Base-by-base conservation (phyloP, 2,888 invertebrate genomes). In the Mythimna vitellina region DNA sequence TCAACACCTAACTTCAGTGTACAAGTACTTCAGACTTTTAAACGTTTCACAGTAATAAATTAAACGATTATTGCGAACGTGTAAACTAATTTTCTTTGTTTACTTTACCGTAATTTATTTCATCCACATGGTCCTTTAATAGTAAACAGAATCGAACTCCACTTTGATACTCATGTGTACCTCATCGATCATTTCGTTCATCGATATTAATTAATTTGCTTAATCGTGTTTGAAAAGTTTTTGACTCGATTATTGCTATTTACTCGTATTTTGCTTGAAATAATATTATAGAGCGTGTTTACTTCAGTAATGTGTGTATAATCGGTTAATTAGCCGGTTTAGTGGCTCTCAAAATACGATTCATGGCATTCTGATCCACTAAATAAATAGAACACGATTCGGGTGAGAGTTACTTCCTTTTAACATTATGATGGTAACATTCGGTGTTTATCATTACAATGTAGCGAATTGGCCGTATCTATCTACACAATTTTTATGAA, bases 121-220 rank as follows among this genome's bases (percentile, higher is more conserved):
- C 42, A 35, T 51, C 70, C 32, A 71, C 29, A 62, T 65, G 63
- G 49, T 73, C 76, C 65, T 70, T 71, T 54, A 53, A 14, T 65
- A 49, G 70, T 65, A 80, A 71, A 67, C 69, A 73, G 42, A 71
- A 65, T 74, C 38, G 57, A 72, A 72, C 42, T 61, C 57, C 66
- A 73, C 60, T 73, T 71, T 60, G 66, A 81, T 76, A 70, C 66
- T 68, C 64, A 62, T 69, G 57, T 68, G 64, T 76, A 63, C 64
- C 65, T 65, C 68, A 78, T 81, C 75, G 66, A 84, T 81, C 65
- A 81, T 70, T 78, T 82, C 60, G 69, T 70, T 75, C 53, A 74
- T 79, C 65, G 63, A 77, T 76, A 76, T 69, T 82, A 80, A 84
- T 84, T 84, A 73, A 84, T 71, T 64, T 63, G 63, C 66, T 51